Percentiles rank a stretch among this genome's conserved stretches.
Conservation (phyloP, 2,797 vertebrate genomes). For the Capromys pilorides region DNA sequence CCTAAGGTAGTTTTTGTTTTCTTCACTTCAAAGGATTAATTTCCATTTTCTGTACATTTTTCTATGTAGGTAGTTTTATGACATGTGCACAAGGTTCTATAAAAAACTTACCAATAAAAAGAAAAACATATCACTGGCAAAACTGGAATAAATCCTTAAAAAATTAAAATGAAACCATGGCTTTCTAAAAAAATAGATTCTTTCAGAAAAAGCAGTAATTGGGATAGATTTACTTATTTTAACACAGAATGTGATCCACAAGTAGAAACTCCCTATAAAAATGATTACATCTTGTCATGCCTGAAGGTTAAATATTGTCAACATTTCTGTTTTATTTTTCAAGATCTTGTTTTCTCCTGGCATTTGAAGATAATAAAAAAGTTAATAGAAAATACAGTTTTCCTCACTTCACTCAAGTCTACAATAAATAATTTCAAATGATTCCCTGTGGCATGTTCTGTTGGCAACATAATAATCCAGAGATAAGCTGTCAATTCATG, state of each 20-base stretch:
- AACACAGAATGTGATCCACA: not conserved
- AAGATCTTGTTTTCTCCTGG: conserved; percentile 53
- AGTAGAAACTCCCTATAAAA: conserved; percentile 43
- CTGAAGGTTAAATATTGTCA: conserved; percentile 56
- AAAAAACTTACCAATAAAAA: not conserved
- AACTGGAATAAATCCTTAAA: not conserved
- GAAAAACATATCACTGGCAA: not conserved
- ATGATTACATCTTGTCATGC: conserved; percentile 42
- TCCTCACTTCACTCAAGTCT: conserved; percentile 23
- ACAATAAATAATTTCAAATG: conserved; percentile 66
- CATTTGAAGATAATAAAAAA: not conserved
- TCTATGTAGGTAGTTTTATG: not conserved
- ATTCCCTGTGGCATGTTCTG: not conserved
- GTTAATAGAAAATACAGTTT: conserved; percentile 44
- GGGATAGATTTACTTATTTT: conserved; percentile 30
- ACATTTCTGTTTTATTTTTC: conserved; percentile 45
- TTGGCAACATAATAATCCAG: not conserved
- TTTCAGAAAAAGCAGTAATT: conserved; percentile 37
- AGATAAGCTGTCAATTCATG: not conserved
- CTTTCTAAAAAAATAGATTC: not conserved
- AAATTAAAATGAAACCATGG: not conserved
- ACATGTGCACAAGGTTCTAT: not conserved
- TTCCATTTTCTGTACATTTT: not conserved
- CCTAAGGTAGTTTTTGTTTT: not conserved
- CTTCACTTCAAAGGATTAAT: not conserved